Evolutionary conservation across 2,797 vertebrate species (phyloP).

Genomic region (Nannoperca obscura): DNA sequence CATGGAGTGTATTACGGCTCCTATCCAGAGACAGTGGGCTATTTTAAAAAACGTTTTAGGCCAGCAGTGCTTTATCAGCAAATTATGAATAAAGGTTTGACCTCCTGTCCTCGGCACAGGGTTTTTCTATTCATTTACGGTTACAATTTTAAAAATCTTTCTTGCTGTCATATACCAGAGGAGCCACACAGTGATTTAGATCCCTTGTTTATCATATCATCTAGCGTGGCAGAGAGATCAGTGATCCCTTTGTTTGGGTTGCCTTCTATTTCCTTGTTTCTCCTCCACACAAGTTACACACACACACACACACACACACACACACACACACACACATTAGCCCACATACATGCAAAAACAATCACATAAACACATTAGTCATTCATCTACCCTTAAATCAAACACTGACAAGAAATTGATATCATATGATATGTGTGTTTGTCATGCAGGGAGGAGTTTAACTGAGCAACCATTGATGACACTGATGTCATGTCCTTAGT

Average conservation of each 20-base stretch:
- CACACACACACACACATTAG: too few relatives aligned
- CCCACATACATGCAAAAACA: background rate
- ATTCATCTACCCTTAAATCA: constrained; percentile 12
- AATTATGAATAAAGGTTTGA: constrained; percentile 27
- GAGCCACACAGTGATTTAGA: background rate
- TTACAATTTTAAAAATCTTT: background rate
- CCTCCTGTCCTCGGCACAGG: constrained; percentile 4
- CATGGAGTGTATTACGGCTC: background rate
- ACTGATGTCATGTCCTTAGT: background rate
- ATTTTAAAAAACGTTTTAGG: constrained; percentile 16
- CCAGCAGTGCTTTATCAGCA: constrained; percentile 15
- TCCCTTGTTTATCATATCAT: background rate
- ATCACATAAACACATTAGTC: background rate
- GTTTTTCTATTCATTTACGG: background rate
- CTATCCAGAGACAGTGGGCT: background rate
- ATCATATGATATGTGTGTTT: background rate
- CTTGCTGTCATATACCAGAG: background rate
- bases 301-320: background rate
- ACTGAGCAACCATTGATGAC: background rate
- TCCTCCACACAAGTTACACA: background rate
- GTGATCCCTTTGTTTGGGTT: constrained; percentile 11
- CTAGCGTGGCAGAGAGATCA: constrained; percentile 3
- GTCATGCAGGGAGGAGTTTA: background rate
- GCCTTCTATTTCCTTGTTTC: too few relatives aligned
- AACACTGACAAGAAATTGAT: constrained; percentile 42